These are phyloP conservation scores for Acanthococcus lagerstroemiae DNA, from an alignment of 2,888 invertebrate species.

Conservation along the genomic window DNA sequence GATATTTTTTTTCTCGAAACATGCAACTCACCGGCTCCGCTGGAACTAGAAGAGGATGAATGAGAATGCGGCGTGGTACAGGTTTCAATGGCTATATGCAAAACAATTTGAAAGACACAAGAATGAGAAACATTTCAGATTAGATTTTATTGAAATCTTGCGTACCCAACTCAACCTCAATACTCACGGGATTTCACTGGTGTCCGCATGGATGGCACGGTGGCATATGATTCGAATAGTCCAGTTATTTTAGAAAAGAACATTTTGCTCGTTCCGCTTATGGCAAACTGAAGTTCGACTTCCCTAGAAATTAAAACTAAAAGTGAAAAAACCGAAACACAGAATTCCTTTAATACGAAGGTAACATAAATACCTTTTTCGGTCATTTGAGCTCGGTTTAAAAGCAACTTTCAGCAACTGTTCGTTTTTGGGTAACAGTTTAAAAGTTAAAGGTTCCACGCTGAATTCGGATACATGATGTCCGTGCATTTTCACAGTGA, in stretches of 20 bases:
- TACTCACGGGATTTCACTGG: background rate
- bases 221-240: background rate
- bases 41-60: background rate
- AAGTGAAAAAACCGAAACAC: no score
- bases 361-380: background rate
- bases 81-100: background rate
- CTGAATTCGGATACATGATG: background rate
- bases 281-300: background rate
- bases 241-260: background rate
- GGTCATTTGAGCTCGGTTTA: background rate
- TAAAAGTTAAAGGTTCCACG: background rate
- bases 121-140: no score
- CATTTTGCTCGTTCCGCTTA: constrained; percentile 1
- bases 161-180: background rate
- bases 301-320: constrained; percentile 3
- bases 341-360: no score
- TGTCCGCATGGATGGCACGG: no score
- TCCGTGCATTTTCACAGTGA: background rate
- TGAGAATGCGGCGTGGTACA: background rate
- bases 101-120: no score
- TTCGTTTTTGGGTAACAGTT: background rate
- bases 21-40: background rate
- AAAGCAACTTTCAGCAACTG: background rate
- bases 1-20: background rate
- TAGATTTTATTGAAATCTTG: no score